Conservation (phyloP, 92 coral and sea anemone species). For the Porites cylindrica region DNA sequence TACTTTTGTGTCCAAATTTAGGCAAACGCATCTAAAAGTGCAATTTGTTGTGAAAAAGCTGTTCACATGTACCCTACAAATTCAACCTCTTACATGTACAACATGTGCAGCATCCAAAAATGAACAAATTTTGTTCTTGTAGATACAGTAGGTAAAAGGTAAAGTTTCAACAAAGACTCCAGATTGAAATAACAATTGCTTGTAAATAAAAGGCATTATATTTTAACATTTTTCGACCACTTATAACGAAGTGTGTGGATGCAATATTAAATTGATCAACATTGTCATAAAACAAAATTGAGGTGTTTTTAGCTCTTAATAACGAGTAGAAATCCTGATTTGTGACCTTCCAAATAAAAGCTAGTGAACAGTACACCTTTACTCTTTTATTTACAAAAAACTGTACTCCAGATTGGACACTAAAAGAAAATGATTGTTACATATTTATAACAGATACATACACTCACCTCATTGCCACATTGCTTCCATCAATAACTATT, state of each 20-base stretch:
- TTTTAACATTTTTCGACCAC: too few species aligned
- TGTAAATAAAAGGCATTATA: too few species aligned
- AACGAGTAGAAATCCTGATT: background rate
- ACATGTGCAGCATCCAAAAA: too few species aligned
- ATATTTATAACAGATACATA: background rate
- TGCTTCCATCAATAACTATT: conserved; percentile 98
- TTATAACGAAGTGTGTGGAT: background rate
- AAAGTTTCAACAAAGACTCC: too few species aligned
- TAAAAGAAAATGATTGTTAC: background rate
- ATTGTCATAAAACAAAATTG: too few species aligned
- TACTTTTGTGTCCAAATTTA: background rate
- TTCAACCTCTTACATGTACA: too few species aligned
- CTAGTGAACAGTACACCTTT: background rate
- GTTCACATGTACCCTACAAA: too few species aligned
- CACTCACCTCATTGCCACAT: conserved; percentile 98
- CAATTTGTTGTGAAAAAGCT: too few species aligned
- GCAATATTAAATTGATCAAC: too few species aligned
- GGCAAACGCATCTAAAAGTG: background rate
- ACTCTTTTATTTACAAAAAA: background rate
- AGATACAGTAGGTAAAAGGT: too few species aligned
- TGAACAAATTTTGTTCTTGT: too few species aligned
- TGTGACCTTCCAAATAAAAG: background rate
- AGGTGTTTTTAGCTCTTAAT: background rate
- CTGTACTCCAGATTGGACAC: background rate
- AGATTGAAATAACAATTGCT: too few species aligned